Percentiles rank a stretch among this genome's conserved stretches.
These are phyloP conservation scores for Leiothrix lutea DNA, from an alignment of 2,113 vertebrate genomes.

Conservation along the genomic window DNA sequence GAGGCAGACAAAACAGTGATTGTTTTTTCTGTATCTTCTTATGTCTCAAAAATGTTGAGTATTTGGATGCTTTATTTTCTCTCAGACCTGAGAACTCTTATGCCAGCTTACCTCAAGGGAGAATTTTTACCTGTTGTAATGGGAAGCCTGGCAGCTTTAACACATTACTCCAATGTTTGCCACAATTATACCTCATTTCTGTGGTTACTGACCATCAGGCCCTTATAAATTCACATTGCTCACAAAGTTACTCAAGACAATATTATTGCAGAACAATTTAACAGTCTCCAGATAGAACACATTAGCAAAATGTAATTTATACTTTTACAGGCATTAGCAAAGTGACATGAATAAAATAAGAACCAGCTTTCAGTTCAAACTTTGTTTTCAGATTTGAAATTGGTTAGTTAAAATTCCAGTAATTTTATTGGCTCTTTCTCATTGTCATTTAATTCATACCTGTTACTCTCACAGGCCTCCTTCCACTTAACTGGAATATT, in stretches of 20 bases:
- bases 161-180: conserved; percentile 20
- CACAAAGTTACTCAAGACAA: conserved; percentile 12
- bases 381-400: background rate
- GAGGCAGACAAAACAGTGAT: background rate
- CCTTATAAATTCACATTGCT: conserved; percentile 33
- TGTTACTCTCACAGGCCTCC: background rate
- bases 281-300: background rate
- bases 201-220: conserved; percentile 44
- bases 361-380: background rate
- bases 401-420: background rate
- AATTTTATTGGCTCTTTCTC: background rate
- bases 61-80: conserved; percentile 35
- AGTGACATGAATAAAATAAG: background rate
- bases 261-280: conserved; percentile 37
- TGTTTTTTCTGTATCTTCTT: background rate
- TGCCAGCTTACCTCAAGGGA: conserved; percentile 7
- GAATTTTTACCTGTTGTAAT: conserved; percentile 49
- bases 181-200: conserved; percentile 61
- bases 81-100: conserved; percentile 24
- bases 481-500: background rate
- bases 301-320: background rate
- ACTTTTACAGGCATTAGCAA: background rate
- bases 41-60: background rate
- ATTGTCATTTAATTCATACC: background rate
- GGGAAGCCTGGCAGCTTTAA: conserved; percentile 48